Evolutionary conservation across 2,113 vertebrate species (phyloP).

Genomic region (Ctenomys sociabilis): DNA sequence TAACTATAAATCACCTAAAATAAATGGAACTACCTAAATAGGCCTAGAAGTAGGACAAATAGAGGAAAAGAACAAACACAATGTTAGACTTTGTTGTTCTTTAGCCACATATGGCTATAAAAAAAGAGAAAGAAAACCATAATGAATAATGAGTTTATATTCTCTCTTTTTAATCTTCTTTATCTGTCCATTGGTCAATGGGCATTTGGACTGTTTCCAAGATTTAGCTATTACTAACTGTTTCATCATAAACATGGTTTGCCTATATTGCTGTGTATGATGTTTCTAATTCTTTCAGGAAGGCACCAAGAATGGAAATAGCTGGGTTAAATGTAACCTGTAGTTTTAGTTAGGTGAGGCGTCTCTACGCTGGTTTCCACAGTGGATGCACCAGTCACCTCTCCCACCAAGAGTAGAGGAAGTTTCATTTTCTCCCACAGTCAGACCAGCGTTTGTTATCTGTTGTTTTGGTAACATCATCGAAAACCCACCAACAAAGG

Average conservation of each 20-base stretch:
- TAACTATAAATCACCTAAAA: neutral
- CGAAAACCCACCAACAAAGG: neutral
- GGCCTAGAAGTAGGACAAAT: neutral
- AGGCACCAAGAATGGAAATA: neutral
- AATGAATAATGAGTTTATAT: neutral
- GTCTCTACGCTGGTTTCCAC: neutral
- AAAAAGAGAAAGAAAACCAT: neutral
- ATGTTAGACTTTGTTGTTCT: neutral
- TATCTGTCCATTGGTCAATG: neutral
- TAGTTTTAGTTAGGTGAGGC: neutral
- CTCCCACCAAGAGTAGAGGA: neutral
- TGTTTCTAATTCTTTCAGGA: neutral
- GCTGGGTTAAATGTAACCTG: neutral
- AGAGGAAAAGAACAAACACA: neutral
- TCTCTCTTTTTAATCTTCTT: neutral
- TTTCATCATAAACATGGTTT: neutral
- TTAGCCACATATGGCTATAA: neutral
- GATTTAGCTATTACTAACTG: neutral
- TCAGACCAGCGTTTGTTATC: neutral
- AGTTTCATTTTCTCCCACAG: neutral
- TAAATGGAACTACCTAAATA: neutral
- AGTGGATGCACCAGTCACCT: neutral
- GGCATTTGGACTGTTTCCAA: neutral
- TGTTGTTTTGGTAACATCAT: neutral
- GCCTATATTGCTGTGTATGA: neutral